Evolutionary conservation across 2,888 invertebrate genomes (phyloP).

Genomic region (Caenorhabditis sp.): DNA sequence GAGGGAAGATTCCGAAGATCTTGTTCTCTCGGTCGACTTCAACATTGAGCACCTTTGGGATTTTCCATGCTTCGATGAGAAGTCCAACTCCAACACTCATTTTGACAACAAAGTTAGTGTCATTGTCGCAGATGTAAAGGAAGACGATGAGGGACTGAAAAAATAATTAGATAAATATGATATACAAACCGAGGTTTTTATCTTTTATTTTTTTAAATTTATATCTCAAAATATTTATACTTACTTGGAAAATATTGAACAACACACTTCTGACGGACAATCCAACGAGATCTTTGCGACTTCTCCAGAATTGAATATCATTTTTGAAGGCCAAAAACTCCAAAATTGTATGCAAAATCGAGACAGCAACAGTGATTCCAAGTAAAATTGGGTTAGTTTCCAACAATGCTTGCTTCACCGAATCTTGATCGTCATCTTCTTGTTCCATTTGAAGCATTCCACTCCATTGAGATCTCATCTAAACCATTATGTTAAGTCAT

Average conservation of each 20-base stretch:
- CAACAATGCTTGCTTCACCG: slow-evolving; percentile 83
- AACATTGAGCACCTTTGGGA: slow-evolving; percentile 79
- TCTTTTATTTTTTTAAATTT: too few species aligned
- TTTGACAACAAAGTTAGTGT: slow-evolving; percentile 91
- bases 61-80: slow-evolving; percentile 97
- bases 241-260: slow-evolving; percentile 85
- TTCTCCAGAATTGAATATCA: slow-evolving; percentile 99
- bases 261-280: slow-evolving; percentile 96
- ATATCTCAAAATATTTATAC: too few species aligned
- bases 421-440: slow-evolving; percentile 77
- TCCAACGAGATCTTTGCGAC: slow-evolving; percentile 87
- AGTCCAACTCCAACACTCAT: slow-evolving; percentile 93
- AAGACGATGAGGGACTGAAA: slow-evolving; percentile 89
- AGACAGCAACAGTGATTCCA: slow-evolving; percentile 85
- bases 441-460: slow-evolving; percentile 72
- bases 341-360: slow-evolving; percentile 94
- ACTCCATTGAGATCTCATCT: slow-evolving; percentile 68
- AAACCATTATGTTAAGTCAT: too few species aligned
- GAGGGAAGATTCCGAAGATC: slow-evolving; percentile 83
- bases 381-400: slow-evolving; percentile 96
- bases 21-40: slow-evolving; percentile 73
- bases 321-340: slow-evolving; percentile 98
- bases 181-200: too few species aligned
- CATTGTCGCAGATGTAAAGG: slow-evolving; percentile 95
- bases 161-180: neutral